Base-by-base conservation (phyloP, 2,797 vertebrate genomes). In the Antrozous pallidus region DNA sequence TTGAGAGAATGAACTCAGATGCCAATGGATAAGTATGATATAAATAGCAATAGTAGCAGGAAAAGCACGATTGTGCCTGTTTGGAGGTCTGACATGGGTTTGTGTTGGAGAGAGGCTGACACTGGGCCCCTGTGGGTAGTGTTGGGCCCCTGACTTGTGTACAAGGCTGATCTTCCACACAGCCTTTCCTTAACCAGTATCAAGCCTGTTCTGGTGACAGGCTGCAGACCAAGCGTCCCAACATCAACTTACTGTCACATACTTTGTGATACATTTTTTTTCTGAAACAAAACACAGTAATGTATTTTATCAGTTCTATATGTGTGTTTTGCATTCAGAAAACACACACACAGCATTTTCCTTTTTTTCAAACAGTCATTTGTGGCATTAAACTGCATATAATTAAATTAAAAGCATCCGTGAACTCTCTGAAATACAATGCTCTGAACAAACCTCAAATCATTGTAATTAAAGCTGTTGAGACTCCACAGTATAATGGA, bases 391-490 rank as follows among this genome's bases (percentile, higher is more conserved):
- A 97, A 91, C 90, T 31, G 71, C 77, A 83, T 65, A 71, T 93
- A 97, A 98, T 97, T 94, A 92, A 97, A 93, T 97, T 92, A 93
- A 96, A 98, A 92, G 93, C 96, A 82, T 97, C 3, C 0, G 1
- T 87, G 92, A 98, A 96, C 81, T 96, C 94, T 96, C 69, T 63
- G 81, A 86, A 97, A 97, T 94, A 87, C 86, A 97, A 98, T 96
- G 95, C 93, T 86, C 84, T 94, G 85, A 97, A 96, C 95, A 97
- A 98, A 97, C 75, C 94, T 97, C 91, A 36, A 92, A 97, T 97
- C 97, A 97, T 90, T 95, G 75, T 95, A 97, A 98, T 98, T 98
- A 98, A 97, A 96, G 94, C 96, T 96, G 91, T 77, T 88, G 97
- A 97, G 97, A 97, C 78, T 91, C 33, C 0, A 91, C 95, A 96